Conservation (phyloP, 2,797 vertebrate genomes). For the Chaetodon trifasciatus region DNA sequence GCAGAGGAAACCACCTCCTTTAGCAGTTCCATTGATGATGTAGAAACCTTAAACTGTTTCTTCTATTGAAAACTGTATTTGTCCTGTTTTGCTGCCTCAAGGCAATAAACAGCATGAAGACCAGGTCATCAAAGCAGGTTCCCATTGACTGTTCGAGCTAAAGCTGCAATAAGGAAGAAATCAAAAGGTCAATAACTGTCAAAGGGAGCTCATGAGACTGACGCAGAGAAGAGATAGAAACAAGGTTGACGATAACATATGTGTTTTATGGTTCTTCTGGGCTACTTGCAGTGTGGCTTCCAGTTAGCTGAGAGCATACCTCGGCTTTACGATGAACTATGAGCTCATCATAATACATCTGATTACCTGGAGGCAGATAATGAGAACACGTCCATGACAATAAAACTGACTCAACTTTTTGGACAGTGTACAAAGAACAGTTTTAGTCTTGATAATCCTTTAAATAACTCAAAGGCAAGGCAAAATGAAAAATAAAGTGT, state of each 20-base stretch:
- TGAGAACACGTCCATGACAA: background rate
- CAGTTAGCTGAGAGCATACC: background rate
- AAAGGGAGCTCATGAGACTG: conserved; percentile 17
- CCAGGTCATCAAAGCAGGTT: background rate
- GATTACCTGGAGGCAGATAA: background rate
- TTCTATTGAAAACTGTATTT: background rate
- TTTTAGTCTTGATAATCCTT: background rate
- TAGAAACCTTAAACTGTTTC: background rate
- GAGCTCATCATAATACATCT: background rate
- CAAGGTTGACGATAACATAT: background rate
- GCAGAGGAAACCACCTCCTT: background rate
- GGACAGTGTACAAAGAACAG: background rate
- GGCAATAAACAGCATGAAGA: conserved; percentile 14
- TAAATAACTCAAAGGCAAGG: background rate
- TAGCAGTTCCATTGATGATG: background rate
- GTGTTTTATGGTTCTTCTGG: conserved; percentile 42
- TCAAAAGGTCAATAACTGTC: conserved; percentile 14
- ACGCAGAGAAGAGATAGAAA: background rate
- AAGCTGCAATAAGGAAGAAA: conserved; percentile 49
- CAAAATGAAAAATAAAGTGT: background rate
- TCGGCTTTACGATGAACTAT: background rate
- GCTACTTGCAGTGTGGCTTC: background rate
- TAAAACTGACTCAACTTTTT: no score
- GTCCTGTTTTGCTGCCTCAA: background rate
- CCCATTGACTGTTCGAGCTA: background rate